phyloP scores from a whole-genome alignment of 2,888 invertebrate species.

The Leucozona laternaria region DNA sequence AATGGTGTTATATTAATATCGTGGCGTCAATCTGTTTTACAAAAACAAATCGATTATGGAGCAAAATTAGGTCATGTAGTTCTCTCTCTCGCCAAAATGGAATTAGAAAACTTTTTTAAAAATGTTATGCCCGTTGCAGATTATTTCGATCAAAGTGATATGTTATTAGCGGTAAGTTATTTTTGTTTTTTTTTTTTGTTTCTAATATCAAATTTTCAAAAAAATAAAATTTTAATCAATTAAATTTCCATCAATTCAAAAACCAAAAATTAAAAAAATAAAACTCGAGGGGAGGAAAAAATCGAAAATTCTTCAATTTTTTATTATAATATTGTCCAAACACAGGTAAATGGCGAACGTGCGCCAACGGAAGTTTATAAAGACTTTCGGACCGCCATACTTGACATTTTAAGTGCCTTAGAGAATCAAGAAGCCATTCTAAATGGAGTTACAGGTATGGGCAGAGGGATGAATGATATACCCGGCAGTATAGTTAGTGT shows the following conservation, averaged over 20 bases:
- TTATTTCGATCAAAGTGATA: conserved; percentile 94
- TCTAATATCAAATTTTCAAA: not conserved
- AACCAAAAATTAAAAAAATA: not conserved
- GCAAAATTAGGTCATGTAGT: conserved; percentile 93
- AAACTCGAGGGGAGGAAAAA: conserved; percentile 10
- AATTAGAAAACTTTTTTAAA: conserved; percentile 94
- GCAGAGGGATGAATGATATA: conserved; percentile 85
- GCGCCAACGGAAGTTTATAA: conserved; percentile 94
- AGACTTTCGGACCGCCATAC: conserved; percentile 91
- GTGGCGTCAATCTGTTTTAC: conserved; percentile 93
- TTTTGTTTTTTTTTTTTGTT: conserved; percentile 21
- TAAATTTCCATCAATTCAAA: not conserved
- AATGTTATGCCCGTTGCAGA: conserved; percentile 96
- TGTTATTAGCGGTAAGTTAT: conserved; percentile 88
- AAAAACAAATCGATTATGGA: conserved; percentile 95
- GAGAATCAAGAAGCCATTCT: conserved; percentile 87
- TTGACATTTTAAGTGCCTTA: conserved; percentile 89
- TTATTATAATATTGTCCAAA: not conserved
- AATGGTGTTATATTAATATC: conserved; percentile 94
- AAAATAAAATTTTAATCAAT: conserved; percentile 13
- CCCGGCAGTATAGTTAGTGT: conserved; percentile 87
- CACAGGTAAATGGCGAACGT: conserved; percentile 93
- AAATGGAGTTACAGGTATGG: conserved; percentile 87
- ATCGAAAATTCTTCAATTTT: not conserved
- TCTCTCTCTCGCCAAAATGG: conserved; percentile 93